Evolutionary conservation across 2,113 vertebrate species (phyloP).

Genomic region (Forbesichthys agassizii): DNA sequence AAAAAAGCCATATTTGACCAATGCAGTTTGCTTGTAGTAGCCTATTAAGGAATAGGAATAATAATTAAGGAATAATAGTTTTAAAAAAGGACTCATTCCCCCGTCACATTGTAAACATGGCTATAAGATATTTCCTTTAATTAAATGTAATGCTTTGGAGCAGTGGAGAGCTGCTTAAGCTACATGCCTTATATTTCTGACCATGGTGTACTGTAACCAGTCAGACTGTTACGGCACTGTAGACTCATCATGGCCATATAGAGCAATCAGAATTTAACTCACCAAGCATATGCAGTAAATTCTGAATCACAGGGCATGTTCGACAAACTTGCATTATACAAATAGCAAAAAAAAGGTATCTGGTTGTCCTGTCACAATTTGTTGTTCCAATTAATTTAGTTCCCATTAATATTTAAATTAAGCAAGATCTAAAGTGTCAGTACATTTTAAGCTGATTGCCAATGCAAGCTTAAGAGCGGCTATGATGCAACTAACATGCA

Average conservation of each 20-base stretch:
- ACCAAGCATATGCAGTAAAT: neutral
- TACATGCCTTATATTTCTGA: too few species aligned
- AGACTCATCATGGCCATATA: too few species aligned
- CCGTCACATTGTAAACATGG: constrained; percentile 37
- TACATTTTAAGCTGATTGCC: constrained; percentile 34
- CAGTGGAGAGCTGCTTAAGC: neutral
- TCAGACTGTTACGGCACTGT: too few species aligned
- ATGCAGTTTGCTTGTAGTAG: constrained; percentile 37
- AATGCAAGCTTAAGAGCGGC: constrained; percentile 44
- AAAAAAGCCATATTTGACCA: constrained; percentile 37
- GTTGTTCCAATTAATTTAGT: neutral
- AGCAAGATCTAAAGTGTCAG: constrained; percentile 16
- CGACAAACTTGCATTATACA: neutral
- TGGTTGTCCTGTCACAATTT: neutral
- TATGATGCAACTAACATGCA: constrained; percentile 65
- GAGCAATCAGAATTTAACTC: too few species aligned
- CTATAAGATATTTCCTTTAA: constrained; percentile 28
- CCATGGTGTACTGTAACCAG: too few species aligned
- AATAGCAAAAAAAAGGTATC: constrained; percentile 13
- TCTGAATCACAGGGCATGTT: neutral
- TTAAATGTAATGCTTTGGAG: constrained; percentile 15
- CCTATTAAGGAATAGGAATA: constrained; percentile 3
- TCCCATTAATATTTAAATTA: neutral
- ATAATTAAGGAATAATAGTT: too few species aligned
- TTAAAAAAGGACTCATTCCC: neutral